These are phyloP conservation scores for Pherbina coryleti DNA, from an alignment of 2,888 invertebrate genomes.

Conservation along the genomic window DNA sequence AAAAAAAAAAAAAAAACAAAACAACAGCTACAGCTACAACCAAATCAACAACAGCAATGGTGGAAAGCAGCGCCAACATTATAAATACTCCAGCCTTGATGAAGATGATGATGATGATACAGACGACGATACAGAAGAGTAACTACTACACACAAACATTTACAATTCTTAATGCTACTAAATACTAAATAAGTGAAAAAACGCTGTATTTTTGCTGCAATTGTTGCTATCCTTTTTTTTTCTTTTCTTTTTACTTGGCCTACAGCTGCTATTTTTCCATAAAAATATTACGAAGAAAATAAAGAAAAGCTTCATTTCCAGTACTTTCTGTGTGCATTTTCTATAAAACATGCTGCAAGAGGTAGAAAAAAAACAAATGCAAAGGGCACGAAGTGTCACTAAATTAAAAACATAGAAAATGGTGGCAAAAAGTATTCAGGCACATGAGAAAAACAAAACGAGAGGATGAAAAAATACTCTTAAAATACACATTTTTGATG, in stretches of 20 bases:
- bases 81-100: background rate
- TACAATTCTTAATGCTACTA: background rate
- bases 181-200: slow-evolving; percentile 1
- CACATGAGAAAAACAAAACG: background rate
- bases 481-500: background rate
- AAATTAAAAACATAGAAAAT: slow-evolving; percentile 26
- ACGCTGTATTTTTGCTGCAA: background rate
- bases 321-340: background rate
- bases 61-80: slow-evolving; percentile 14
- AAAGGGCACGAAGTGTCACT: slow-evolving; percentile 18
- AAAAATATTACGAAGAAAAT: too few relatives aligned
- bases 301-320: background rate
- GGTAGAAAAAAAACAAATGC: background rate
- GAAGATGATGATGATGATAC: background rate
- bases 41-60: background rate
- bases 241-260: slow-evolving; percentile 2
- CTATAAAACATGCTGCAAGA: background rate
- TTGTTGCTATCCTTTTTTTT: background rate
- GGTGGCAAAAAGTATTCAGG: background rate
- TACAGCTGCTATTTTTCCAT: background rate
- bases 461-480: background rate
- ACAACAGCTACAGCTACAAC: background rate
- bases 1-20: background rate
- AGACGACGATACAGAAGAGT: background rate
- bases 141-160: too few relatives aligned